Evolutionary conservation across 2,888 invertebrate species (phyloP).

Genomic region (Crocallis elinguaria): DNA sequence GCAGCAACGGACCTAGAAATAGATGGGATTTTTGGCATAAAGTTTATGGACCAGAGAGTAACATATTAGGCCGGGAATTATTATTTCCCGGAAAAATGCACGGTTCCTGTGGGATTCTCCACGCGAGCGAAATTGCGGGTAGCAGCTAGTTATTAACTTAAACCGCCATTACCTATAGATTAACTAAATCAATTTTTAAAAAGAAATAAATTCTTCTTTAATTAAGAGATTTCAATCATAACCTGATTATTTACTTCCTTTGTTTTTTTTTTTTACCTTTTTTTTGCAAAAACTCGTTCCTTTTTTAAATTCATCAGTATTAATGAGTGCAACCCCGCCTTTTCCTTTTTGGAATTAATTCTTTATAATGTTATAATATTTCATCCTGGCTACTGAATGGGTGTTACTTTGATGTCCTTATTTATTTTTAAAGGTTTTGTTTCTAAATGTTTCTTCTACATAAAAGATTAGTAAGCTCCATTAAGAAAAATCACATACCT

Average conservation of each 20-base stretch:
- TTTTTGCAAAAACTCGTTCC: constrained; percentile 38
- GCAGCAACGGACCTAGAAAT: no score
- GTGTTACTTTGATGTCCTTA: constrained; percentile 65
- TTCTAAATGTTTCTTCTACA: constrained; percentile 16
- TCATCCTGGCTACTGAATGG: constrained; percentile 69
- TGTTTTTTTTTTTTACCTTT: constrained; percentile 43
- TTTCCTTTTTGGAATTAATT: constrained; percentile 60
- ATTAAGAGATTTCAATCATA: constrained; percentile 62
- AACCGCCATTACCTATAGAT: no score
- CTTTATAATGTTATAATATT: constrained; percentile 60
- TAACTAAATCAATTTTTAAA: no score
- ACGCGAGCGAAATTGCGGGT: no score
- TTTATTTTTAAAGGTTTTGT: no score
- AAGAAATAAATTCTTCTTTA: constrained; percentile 54
- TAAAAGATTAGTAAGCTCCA: no score
- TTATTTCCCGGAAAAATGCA: no score
- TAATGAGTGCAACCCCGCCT: constrained; percentile 59
- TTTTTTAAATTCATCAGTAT: constrained; percentile 52
- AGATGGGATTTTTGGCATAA: no score
- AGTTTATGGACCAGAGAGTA: no score
- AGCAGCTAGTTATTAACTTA: no score
- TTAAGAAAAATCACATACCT: background rate
- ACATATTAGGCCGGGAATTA: no score
- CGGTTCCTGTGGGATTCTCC: no score
- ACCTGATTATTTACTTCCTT: constrained; percentile 43